Percentiles rank a stretch among this genome's conserved stretches.
Conservation (phyloP, 2,797 vertebrate genomes). For the Onychomys torridus region DNA sequence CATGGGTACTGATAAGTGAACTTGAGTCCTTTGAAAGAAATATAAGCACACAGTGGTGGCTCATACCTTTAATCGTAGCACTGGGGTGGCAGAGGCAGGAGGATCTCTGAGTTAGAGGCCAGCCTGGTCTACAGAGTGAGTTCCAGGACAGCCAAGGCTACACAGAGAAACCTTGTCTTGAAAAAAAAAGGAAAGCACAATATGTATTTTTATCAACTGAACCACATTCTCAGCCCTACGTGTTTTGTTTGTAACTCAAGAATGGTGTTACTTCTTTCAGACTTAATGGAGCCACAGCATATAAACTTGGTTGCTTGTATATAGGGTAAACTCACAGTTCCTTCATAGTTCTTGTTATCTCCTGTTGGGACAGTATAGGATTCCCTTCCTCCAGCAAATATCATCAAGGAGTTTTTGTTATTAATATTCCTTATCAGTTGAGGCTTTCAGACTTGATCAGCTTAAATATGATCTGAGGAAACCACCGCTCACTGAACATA, state of each 20-base stretch:
- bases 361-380: neutral
- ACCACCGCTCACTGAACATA: neutral
- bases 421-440: neutral
- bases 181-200: neutral
- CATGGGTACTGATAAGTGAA: neutral
- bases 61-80: neutral
- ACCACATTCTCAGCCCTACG: neutral
- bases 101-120: neutral
- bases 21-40: neutral
- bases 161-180: neutral
- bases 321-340: neutral
- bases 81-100: neutral
- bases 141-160: neutral
- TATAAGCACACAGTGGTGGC: neutral
- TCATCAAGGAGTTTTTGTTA: neutral
- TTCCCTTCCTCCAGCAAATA: neutral
- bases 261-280: neutral
- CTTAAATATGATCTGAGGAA: neutral
- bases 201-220: neutral
- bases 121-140: neutral
- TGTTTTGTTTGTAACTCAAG: neutral
- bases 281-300: neutral
- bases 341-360: neutral
- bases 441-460: neutral
- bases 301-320: neutral